Evolutionary conservation across 2,888 invertebrate species (phyloP), one percentile per base, ranked within the genome.

Genomic region (Nyleta sp.): DNA sequence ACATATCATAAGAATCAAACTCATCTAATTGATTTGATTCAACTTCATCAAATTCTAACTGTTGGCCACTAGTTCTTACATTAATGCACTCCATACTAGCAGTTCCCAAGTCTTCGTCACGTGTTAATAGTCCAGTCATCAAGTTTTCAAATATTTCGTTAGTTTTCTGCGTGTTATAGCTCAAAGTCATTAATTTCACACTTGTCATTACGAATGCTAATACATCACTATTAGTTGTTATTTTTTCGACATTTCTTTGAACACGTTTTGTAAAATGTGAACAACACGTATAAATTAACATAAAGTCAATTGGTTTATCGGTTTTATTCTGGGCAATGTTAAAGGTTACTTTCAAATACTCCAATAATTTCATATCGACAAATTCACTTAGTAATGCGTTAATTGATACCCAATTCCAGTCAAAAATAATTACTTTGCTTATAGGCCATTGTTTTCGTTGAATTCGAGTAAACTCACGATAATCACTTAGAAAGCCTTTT

Each of bases 271-370:
- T 15, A 17, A 55, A 55, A 13, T 55, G 38, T 1, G 38, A 20
- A 13, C 24, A 55, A 8, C 31, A 55, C n/a, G 53, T 53, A n/a
- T 53, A 53, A n/a, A 55, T 22, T 1, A 40, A 8, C 55, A 55
- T 40, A 18, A 55, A 40, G 8, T 20, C 8, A 7, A 40, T 55
- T 20, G 20, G 13, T 38, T 55, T 38, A 0, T 55, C 40, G 20
- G 15, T 38, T 11, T 24, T 20, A 11, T 11, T 7, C n/a, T 13
- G 8, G 7, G 50, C 31, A 15, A 50, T 28, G 13, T 50, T 13
- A 6, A 15, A 22, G 20, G 24, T 55, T 13, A 40, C 22, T 1
- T 55, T n/a, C 7, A 55, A 38, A 15, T 55, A 55, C 2, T 55
- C 40, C 7, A 24, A 3, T 15, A 55, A 13, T 38, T 22, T 55